A percentile compares a stretch with the other conserved stretches of the same genome.
Evolutionary conservation across 2,797 vertebrate species (phyloP).

Genomic region (Crocidura indochinensis): DNA sequence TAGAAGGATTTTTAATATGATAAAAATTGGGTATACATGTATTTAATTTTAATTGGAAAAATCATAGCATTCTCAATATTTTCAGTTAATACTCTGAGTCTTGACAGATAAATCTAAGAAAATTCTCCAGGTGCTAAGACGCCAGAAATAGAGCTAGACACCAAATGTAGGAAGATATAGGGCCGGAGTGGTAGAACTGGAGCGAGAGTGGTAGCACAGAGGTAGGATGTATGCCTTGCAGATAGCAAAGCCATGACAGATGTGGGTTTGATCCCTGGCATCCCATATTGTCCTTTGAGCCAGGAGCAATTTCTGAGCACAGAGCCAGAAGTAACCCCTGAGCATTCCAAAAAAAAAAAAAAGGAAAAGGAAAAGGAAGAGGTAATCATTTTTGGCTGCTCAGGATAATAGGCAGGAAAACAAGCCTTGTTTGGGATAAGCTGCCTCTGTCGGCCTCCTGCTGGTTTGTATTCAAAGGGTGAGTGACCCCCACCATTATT

Average conservation of each 20-base stretch:
- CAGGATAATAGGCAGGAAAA: not conserved
- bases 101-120: constrained; percentile 41
- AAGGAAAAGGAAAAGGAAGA: too few species aligned
- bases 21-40: not conserved
- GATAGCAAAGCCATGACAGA: too few species aligned
- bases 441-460: not conserved
- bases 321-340: too few species aligned
- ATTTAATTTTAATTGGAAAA: not conserved
- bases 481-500: not conserved
- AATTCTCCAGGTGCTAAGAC: not conserved
- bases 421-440: not conserved
- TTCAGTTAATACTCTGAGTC: constrained; percentile 43
- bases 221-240: too few species aligned
- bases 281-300: too few species aligned
- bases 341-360: too few species aligned
- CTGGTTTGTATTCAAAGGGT: not conserved
- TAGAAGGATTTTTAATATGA: not conserved
- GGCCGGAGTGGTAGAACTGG: too few species aligned
- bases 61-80: constrained; percentile 22
- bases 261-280: too few species aligned
- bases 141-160: not conserved
- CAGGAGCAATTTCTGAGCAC: too few species aligned
- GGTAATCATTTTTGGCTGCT: not conserved
- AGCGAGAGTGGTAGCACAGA: too few species aligned
- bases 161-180: not conserved